These are phyloP conservation scores for Etia nguti DNA, from an alignment of 2,113 vertebrate genomes.

Conservation along the genomic window DNA sequence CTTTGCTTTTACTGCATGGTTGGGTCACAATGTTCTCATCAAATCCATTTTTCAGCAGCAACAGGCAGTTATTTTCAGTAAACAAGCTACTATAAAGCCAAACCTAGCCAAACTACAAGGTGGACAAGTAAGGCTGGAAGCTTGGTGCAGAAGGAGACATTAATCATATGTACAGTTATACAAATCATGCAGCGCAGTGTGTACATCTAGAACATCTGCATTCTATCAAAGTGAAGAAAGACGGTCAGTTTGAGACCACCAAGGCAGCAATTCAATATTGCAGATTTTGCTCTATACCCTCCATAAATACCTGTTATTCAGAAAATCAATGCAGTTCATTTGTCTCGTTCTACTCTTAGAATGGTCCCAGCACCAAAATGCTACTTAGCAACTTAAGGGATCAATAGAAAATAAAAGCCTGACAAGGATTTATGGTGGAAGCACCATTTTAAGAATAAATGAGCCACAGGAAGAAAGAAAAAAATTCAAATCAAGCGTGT, in stretches of 20 bases:
- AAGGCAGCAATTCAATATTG: background rate
- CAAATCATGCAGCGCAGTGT: background rate
- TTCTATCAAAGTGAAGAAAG: background rate
- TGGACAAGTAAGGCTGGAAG: background rate
- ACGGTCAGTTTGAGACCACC: background rate
- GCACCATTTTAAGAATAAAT: slow-evolving; percentile 34
- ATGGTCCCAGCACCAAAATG: slow-evolving; percentile 11
- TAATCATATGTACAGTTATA: background rate
- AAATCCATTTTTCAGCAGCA: background rate
- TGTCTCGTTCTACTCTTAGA: slow-evolving; percentile 6
- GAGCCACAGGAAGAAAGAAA: background rate
- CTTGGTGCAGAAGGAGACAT: background rate
- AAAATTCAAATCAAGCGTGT: background rate
- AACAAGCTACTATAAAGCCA: background rate
- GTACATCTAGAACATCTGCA: background rate
- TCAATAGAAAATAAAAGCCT: slow-evolving; percentile 57
- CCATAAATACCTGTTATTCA: slow-evolving; percentile 21
- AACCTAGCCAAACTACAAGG: background rate
- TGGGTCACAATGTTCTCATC: slow-evolving; percentile 10
- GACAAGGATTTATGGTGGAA: slow-evolving; percentile 44
- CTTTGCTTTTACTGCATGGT: background rate
- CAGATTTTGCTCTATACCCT: background rate
- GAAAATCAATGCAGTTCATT: slow-evolving; percentile 42
- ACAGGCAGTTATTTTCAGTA: background rate
- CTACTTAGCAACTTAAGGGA: slow-evolving; percentile 38